These are phyloP conservation scores for Bombyx mandarina DNA, from an alignment of 1,140 invertebrate genomes.

Conservation along the genomic window DNA sequence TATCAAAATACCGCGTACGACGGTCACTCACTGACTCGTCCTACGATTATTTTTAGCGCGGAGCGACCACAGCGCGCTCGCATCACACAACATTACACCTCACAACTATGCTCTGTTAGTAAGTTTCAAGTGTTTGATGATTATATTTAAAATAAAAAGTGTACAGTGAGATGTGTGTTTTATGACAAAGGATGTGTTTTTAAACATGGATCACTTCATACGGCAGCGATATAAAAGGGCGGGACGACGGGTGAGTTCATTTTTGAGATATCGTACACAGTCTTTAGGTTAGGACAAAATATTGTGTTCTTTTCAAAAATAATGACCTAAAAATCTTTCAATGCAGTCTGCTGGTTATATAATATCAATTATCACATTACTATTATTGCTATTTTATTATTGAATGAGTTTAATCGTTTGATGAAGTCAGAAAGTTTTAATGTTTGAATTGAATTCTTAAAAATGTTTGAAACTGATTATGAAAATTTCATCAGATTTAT, in stretches of 20 bases:
- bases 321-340: not conserved
- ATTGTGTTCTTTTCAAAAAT: not conserved
- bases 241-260: conserved; percentile 30
- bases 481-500: too few species aligned
- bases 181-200: conserved; percentile 45
- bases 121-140: conserved; percentile 17
- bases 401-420: too few species aligned
- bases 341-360: too few species aligned
- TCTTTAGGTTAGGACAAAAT: conserved; percentile 12
- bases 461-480: too few species aligned
- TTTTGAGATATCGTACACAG: conserved; percentile 29
- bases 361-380: too few species aligned
- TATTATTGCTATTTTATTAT: too few species aligned
- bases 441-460: too few species aligned
- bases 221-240: conserved; percentile 30
- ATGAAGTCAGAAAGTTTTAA: too few species aligned
- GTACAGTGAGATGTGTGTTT: conserved; percentile 42
- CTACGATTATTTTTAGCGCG: conserved; percentile 45
- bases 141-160: conserved; percentile 13
- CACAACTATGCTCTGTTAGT: conserved; percentile 19
- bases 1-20: too few species aligned
- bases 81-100: conserved; percentile 10
- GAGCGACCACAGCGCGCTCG: conserved; percentile 19
- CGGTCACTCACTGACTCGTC: too few species aligned
- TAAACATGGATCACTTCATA: conserved; percentile 41